Evolutionary conservation across 2,113 vertebrate genomes (phyloP), one percentile per base, ranked within the genome.

Genomic region (Murina feae): DNA sequence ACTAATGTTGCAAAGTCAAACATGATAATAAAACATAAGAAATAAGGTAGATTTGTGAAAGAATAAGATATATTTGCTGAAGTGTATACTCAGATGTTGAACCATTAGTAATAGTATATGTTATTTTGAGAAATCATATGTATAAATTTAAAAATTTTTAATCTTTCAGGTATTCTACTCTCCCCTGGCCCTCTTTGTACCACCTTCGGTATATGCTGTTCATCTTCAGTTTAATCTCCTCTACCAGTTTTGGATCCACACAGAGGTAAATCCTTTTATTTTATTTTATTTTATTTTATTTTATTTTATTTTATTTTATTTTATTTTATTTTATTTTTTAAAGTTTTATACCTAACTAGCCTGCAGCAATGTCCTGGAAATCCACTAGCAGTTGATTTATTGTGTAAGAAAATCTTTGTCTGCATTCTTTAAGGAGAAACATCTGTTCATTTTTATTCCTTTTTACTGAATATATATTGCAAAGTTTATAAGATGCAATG

Each of bases 221-320:
- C 99, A 99, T 98, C 96, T 99, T 30, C 99, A 99, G 91, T 98
- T 99, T 90, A 99, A 99, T 97, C 98, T 99, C 0, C 98, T 99
- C 74, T 99, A 99, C 97, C 99, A 99, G 94, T 99, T 99, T 98
- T 99, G 99, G 99, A 99, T 99, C 96, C 99, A 99, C 97, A 99
- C 99, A 21, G 99, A 99, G 99, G 99, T 99, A 98, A 98, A 91
- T 79, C 17, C 86, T 32, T n/a, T 78, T 95, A 74, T 78, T 95
- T 37, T 83, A 9, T 66, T n/a, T n/a, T n/a, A n/a, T n/a, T n/a
- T n/a, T n/a, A n/a, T n/a, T n/a, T n/a, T n/a, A n/a, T n/a, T n/a
- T n/a, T n/a, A n/a, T n/a, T n/a, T n/a, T n/a, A n/a, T n/a, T n/a
- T n/a, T n/a, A n/a, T n/a, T n/a, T n/a, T n/a, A n/a, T n/a, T n/a